Evolutionary conservation across 2,113 vertebrate species (phyloP).

Genomic region (Plecturocebus donacophilus): DNA sequence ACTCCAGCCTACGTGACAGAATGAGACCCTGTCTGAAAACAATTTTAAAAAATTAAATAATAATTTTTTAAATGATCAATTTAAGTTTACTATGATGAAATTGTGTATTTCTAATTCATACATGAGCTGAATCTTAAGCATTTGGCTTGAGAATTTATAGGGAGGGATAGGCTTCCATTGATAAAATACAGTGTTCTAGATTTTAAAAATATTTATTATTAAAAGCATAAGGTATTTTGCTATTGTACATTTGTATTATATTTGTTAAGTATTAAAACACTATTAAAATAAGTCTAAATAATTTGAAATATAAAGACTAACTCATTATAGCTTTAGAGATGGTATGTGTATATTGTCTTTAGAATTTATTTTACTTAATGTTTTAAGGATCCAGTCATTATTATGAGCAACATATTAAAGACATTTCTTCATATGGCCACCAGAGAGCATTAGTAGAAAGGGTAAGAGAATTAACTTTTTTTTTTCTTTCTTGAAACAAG

Average conservation of each 20-base stretch:
- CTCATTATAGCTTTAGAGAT: not conserved
- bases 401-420: not conserved
- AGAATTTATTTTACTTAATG: slow-evolving; percentile 21
- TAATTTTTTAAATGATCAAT: slow-evolving; percentile 5
- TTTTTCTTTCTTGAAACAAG: too few relatives aligned
- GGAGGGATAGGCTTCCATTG: not conserved
- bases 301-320: not conserved
- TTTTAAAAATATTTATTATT: not conserved
- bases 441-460: slow-evolving; percentile 76
- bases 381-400: not conserved
- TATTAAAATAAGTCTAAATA: slow-evolving; percentile 28
- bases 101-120: slow-evolving; percentile 20
- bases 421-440: slow-evolving; percentile 69
- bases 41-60: not conserved
- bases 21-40: too few relatives aligned
- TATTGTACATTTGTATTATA: not conserved
- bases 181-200: not conserved
- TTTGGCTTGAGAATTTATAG: slow-evolving; percentile 41
- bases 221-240: not conserved
- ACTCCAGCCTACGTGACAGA: too few relatives aligned
- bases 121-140: not conserved
- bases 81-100: not conserved
- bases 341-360: not conserved
- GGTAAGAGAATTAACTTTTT: slow-evolving; percentile 58
- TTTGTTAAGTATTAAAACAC: not conserved